Base-by-base conservation (phyloP, 2,888 invertebrate species). In the Andrena haemorrhoa region DNA sequence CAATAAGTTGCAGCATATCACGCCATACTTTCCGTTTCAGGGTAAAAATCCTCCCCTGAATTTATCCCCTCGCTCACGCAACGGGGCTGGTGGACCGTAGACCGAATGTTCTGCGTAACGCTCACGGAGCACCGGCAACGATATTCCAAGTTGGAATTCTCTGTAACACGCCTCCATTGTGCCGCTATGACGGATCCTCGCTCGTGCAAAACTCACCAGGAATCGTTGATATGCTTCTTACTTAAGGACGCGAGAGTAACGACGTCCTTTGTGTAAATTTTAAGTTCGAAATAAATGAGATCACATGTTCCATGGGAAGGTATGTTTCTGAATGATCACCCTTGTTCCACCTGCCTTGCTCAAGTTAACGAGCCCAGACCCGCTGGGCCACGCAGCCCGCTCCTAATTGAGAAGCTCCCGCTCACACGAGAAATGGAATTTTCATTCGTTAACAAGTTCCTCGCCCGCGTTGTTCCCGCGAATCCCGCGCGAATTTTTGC, bases 31-130 rank as follows among this genome's bases (percentile, higher is more conserved):
- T 33, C 65, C 29, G 2, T 80, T 82, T 73, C 79, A 91, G 91
- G 29, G n/a, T n/a, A n/a, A n/a, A 90, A 89, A 0, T 85, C 60
- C 91, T 91, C 61, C 89, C 88, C 60, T 89, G 47, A 84, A 68
- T 20, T 3, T 3, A 16, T 51, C 20, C 8, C 1, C 4, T 31
- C 20, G 23, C 20, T 5, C 6, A 5, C n/a, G 5, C 7, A 35
- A 3, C 12, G 6, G 4, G 1, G 8, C 8, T 1, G 20, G 10
- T 16, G 6, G 1, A 23, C 23, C 23, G 23, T 23, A 1, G 0
- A 16, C 16, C 16, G 16, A 47, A 26, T 65, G 26, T 65, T 49
- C 29, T 10, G 6, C 5, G 0, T 10, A n/a, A 65, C 8, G 10
- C 16, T 1, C 2, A 47, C 2, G 8, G 29, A n/a, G 41, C 23